These are phyloP conservation scores for Poecile atricapillus DNA, from an alignment of 2,113 vertebrate species.

Conservation along the genomic window DNA sequence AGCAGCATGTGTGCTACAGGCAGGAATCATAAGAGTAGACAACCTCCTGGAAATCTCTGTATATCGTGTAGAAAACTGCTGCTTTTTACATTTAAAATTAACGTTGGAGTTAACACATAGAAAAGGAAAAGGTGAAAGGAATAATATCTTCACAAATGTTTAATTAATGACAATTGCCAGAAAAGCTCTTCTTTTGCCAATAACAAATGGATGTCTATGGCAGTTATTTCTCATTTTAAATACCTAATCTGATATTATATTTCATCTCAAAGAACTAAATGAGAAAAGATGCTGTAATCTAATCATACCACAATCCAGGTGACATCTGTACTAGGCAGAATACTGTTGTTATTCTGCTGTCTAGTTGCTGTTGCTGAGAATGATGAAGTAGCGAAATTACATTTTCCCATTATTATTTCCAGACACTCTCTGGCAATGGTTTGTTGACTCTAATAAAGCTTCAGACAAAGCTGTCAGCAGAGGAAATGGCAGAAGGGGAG, in stretches of 20 bases:
- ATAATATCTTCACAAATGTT: neutral
- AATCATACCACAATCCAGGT: constrained; percentile 72
- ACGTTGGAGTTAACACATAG: neutral
- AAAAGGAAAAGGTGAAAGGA: constrained; percentile 7
- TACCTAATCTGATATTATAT: constrained; percentile 53
- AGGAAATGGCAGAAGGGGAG: constrained; percentile 73
- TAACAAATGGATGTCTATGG: neutral
- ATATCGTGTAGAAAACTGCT: neutral
- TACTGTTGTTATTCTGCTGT: constrained; percentile 74
- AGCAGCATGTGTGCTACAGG: neutral
- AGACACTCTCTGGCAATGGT: constrained; percentile 79
- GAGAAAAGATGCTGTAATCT: constrained; percentile 66
- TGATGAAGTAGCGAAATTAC: constrained; percentile 79
- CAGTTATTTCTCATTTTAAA: constrained; percentile 63
- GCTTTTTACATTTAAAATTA: neutral
- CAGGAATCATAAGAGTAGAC: neutral
- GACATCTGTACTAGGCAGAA: constrained; percentile 75
- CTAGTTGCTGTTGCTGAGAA: constrained; percentile 73
- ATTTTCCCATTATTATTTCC: constrained; percentile 83
- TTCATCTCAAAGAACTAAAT: constrained; percentile 62
- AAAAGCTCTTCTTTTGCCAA: constrained; percentile 22
- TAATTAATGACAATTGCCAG: constrained; percentile 34
- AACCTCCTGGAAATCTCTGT: neutral
- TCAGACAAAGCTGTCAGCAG: constrained; percentile 82
- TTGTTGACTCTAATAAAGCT: constrained; percentile 83